phyloP scores from a whole-genome alignment of 2,113 vertebrate species.

The rabbit (Oryctolagus cuniculus) region mOryCun1.1 NC_091434.1:177914001-177914500 shows the following conservation, averaged over 20 bases:
- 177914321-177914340: background rate
- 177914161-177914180: constrained; percentile 55
- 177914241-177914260: background rate
- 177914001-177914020: too few species aligned
- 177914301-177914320: background rate
- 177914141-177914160: background rate
- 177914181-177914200: background rate
- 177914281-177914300: background rate
- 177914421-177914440: too few species aligned
- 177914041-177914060: too few species aligned
- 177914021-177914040: too few species aligned
- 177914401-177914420: background rate
- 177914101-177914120: too few species aligned
- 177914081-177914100: too few species aligned
- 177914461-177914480: too few species aligned
- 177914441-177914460: too few species aligned
- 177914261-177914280: background rate
- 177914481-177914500: too few species aligned
- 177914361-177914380: background rate
- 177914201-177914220: constrained; percentile 33
- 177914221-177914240: background rate
- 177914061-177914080: too few species aligned
- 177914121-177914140: too few species aligned
- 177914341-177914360: background rate
- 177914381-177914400: background rate